These are phyloP conservation scores for Ditula angustiorana DNA, from an alignment of 2,888 invertebrate species.

Conservation along the genomic window DNA sequence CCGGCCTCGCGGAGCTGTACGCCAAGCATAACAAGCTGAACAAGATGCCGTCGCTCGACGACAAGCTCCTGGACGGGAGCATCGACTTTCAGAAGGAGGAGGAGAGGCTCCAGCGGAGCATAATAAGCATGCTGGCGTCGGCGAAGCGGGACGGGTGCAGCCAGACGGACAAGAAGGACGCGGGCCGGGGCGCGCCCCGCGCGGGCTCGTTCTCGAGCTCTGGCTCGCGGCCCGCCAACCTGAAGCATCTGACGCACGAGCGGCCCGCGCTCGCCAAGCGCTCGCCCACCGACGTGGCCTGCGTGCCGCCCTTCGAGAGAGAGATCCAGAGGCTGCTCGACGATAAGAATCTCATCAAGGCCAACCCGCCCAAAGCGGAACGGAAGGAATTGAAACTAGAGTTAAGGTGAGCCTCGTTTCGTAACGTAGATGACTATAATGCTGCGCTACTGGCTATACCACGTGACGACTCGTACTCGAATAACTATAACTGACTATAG, in stretches of 20 bases:
- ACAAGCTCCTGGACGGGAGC: constrained; percentile 71
- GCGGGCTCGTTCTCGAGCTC: constrained; percentile 84
- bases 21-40: constrained; percentile 74
- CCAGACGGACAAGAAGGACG: constrained; percentile 88
- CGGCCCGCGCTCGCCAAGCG: constrained; percentile 78
- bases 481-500: too few relatives aligned
- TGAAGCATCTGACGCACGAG: constrained; percentile 81
- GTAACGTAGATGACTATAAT: too few relatives aligned
- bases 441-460: too few relatives aligned
- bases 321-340: constrained; percentile 92
- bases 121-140: constrained; percentile 81
- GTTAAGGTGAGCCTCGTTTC: constrained; percentile 61
- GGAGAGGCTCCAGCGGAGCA: constrained; percentile 78
- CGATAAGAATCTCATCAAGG: constrained; percentile 88
- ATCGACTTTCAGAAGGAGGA: constrained; percentile 77
- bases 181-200: constrained; percentile 69
- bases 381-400: constrained; percentile 87
- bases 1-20: constrained; percentile 73
- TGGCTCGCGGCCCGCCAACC: constrained; percentile 79
- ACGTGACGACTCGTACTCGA: too few relatives aligned
- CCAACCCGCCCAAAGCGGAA: constrained; percentile 86
- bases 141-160: constrained; percentile 87
- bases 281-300: constrained; percentile 80
- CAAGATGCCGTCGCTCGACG: constrained; percentile 73
- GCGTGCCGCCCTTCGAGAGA: constrained; percentile 90